Percentiles rank a stretch among this genome's conserved stretches.
Conservation (phyloP, 2,888 invertebrate genomes). For the Tiliacea aurago region DNA sequence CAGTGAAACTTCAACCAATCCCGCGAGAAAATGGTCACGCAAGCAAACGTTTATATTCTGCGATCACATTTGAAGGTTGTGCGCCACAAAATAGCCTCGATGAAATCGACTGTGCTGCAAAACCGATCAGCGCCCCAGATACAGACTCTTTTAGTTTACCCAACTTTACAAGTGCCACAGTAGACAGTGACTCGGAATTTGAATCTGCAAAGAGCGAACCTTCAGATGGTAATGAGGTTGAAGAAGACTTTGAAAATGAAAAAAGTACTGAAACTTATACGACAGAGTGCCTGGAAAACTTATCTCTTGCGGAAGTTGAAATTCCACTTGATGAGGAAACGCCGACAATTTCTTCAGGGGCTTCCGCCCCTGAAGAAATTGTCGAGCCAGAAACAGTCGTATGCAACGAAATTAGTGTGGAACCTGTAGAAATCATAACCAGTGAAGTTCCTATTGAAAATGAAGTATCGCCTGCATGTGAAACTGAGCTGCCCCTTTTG, state of each 20-base stretch:
- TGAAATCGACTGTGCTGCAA: constrained; percentile 80
- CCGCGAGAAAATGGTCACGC: constrained; percentile 85
- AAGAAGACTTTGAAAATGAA: constrained; percentile 74
- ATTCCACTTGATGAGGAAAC: constrained; percentile 76
- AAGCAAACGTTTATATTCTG: constrained; percentile 84
- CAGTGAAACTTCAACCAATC: constrained; percentile 84
- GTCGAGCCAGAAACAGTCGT: constrained; percentile 58
- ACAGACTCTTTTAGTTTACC: constrained; percentile 75
- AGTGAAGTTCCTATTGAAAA: constrained; percentile 80
- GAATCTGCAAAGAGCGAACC: constrained; percentile 88
- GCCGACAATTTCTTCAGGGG: no score
- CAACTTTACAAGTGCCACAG: constrained; percentile 69
- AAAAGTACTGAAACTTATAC: constrained; percentile 73
- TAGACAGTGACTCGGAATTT: constrained; percentile 87
- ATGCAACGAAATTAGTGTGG: constrained; percentile 64
- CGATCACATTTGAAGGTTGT: constrained; percentile 88
- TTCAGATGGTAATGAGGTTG: constrained; percentile 79
- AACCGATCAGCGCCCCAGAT: constrained; percentile 67
- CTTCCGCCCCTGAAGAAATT: constrained; percentile 55
- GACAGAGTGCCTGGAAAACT: constrained; percentile 76
- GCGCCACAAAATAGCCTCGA: constrained; percentile 84
- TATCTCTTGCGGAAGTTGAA: constrained; percentile 80
- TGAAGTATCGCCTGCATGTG: constrained; percentile 76
- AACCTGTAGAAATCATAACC: constrained; percentile 77
- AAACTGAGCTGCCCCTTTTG: constrained; percentile 78